These are phyloP conservation scores for Nebria salina DNA, from an alignment of 2,888 invertebrate species.

Conservation along the genomic window DNA sequence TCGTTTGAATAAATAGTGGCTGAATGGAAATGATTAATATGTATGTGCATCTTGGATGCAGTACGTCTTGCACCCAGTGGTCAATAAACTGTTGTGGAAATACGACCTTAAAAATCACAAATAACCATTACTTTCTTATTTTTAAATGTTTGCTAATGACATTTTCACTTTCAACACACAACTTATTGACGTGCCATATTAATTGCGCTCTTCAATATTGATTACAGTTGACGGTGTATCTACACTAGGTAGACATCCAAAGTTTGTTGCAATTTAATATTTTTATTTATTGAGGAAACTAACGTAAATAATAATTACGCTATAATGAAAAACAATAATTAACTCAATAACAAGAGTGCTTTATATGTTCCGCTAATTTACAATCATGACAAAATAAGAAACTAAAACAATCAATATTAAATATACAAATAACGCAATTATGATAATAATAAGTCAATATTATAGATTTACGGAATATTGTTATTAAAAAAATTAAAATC, in stretches of 20 bases:
- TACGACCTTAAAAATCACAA: background rate
- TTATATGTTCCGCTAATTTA: too few species aligned
- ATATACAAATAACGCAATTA: too few species aligned
- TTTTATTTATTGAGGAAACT: background rate
- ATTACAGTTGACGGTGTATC: background rate
- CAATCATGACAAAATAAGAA: too few species aligned
- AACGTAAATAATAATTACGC: too few species aligned
- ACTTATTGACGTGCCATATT: background rate
- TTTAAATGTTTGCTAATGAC: conserved; percentile 1
- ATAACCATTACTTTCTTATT: background rate
- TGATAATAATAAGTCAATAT: too few species aligned
- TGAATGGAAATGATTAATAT: conserved; percentile 6
- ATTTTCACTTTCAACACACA: background rate
- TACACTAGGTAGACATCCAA: background rate
- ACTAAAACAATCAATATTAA: too few species aligned
- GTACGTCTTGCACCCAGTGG: background rate
- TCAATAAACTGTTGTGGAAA: conserved; percentile 6
- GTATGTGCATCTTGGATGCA: background rate
- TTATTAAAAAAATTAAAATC: too few species aligned
- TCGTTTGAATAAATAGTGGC: conserved; percentile 10
- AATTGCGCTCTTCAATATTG: background rate
- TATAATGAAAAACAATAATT: too few species aligned
- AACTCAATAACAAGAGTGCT: too few species aligned
- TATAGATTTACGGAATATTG: too few species aligned
- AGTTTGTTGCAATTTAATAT: background rate